phyloP scores from a whole-genome alignment of 2,113 vertebrate genomes.

The Alectura lathami region DNA sequence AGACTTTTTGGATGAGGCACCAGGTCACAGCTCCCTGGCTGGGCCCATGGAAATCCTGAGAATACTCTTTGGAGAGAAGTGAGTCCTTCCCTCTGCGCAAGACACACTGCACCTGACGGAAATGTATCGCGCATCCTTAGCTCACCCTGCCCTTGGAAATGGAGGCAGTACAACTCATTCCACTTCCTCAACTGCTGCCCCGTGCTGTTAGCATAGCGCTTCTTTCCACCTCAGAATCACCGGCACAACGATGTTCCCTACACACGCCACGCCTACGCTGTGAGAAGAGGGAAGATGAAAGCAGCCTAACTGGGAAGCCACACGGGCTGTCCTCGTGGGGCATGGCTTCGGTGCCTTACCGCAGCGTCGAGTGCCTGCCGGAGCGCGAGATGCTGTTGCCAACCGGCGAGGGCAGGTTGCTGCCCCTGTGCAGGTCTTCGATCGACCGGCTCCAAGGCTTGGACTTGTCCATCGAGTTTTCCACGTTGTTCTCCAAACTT shows the following conservation, averaged over 20 bases:
- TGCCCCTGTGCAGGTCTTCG: slow-evolving; percentile 91
- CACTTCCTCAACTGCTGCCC: background rate
- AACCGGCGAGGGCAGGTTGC: slow-evolving; percentile 84
- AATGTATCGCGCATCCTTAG: fast-evolving
- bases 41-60: background rate
- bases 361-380: slow-evolving; percentile 87
- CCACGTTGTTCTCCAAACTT: slow-evolving; percentile 86
- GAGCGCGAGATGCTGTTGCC: slow-evolving; percentile 87
- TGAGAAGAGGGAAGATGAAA: background rate
- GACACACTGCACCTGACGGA: background rate
- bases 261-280: fast-evolving
- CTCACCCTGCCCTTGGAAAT: background rate
- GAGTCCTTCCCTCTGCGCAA: background rate
- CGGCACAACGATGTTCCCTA: background rate
- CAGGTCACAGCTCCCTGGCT: background rate
- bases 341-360: slow-evolving; percentile 71
- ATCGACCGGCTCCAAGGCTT: slow-evolving; percentile 96
- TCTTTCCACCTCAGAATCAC: background rate
- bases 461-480: slow-evolving; percentile 87
- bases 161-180: background rate
- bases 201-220: background rate
- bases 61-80: background rate
- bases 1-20: background rate
- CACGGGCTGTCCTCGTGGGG: fast-evolving
- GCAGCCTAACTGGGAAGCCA: fast-evolving